Evolutionary conservation across 2,797 vertebrate genomes (phyloP).

Genomic region (Neosilurus hyrtlii): DNA sequence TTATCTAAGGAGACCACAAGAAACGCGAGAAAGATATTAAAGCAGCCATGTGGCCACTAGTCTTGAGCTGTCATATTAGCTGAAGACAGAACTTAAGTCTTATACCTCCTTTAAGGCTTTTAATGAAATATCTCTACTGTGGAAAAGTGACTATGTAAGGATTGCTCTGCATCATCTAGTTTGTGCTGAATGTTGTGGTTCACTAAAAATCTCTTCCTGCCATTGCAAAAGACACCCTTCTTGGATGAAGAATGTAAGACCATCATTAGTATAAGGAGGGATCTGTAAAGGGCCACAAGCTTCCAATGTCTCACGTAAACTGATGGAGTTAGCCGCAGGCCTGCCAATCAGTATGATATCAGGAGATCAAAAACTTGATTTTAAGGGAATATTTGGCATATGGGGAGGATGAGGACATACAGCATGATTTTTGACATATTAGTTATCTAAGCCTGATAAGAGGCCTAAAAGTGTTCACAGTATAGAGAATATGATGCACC

Average conservation of each 20-base stretch:
- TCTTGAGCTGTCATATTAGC: not conserved
- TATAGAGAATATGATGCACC: too few species aligned
- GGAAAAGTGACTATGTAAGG: not conserved
- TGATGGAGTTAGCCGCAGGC: not conserved
- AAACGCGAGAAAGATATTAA: not conserved
- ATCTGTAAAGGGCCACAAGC: not conserved
- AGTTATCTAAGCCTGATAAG: not conserved
- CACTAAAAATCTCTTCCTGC: not conserved
- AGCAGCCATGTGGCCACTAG: not conserved
- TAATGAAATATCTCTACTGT: not conserved
- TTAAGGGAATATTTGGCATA: not conserved
- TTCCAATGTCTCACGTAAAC: not conserved
- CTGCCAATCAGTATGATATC: not conserved
- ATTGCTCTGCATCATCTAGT: not conserved
- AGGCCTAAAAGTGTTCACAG: too few species aligned
- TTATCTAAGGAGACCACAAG: not conserved
- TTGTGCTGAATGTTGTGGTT: not conserved
- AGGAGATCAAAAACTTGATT: too few species aligned
- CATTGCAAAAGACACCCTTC: not conserved
- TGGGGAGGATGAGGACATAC: not conserved
- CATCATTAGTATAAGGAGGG: not conserved
- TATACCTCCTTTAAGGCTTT: not conserved
- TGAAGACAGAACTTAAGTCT: not conserved
- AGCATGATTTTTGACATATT: too few species aligned
- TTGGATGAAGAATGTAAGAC: not conserved